A percentile compares a stretch with the other conserved stretches of the same genome.
Conservation (phyloP, 2,888 invertebrate genomes). For the Tinea pellionella region DNA sequence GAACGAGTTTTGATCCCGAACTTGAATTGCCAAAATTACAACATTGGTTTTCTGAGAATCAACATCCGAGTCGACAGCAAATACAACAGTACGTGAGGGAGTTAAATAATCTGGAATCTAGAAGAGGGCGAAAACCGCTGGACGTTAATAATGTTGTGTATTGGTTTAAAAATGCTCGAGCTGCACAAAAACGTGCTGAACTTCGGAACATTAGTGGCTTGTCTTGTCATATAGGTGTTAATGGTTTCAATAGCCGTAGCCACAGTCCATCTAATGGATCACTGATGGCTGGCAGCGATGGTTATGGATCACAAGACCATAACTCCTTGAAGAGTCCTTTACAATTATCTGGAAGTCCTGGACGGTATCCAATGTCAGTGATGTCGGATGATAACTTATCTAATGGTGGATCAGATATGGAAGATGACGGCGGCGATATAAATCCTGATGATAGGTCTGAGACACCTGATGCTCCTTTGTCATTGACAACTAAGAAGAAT, state of each 20-base stretch:
- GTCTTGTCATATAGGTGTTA: conserved; percentile 70
- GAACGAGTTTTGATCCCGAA: conserved; percentile 97
- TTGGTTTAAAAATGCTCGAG: conserved; percentile 98
- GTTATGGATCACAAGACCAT: conserved; percentile 69
- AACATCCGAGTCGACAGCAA: conserved; percentile 96
- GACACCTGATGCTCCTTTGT: conserved; percentile 77
- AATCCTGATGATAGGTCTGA: conserved; percentile 68
- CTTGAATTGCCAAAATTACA: conserved; percentile 95
- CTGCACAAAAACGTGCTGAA: conserved; percentile 93
- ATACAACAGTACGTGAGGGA: conserved; percentile 96
- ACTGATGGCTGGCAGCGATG: conserved; percentile 71
- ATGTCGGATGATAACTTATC: conserved; percentile 76
- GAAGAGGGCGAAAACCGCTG: conserved; percentile 91
- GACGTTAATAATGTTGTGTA: conserved; percentile 97
- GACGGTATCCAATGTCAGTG: conserved; percentile 72
- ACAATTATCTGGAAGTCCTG: conserved; percentile 65
- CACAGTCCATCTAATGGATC: conserved; percentile 75
- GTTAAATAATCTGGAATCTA: conserved; percentile 90
- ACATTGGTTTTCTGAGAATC: conserved; percentile 96
- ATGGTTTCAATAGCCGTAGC: conserved; percentile 73
- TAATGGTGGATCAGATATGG: conserved; percentile 74
- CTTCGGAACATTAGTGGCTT: conserved; percentile 73
- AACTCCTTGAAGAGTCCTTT: conserved; percentile 73
- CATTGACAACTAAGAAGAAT: conserved; percentile 73
- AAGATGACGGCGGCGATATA: conserved; percentile 73